Percentiles rank a stretch among this genome's conserved stretches.
These are phyloP conservation scores for Galbula dea DNA, from an alignment of 2,113 vertebrate genomes.

Conservation along the genomic window DNA sequence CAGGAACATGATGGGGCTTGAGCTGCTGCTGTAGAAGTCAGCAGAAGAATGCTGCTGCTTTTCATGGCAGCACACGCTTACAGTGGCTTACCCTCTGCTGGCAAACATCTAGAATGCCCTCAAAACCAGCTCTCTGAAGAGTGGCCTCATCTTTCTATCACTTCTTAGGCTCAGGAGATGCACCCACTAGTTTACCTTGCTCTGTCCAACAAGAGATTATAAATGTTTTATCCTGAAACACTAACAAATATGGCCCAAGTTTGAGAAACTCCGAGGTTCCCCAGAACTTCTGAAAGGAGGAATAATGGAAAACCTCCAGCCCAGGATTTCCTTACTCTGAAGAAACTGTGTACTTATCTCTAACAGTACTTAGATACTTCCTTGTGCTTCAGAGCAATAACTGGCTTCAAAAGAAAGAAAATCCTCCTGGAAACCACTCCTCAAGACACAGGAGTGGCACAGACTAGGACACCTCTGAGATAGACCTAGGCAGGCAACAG, in stretches of 20 bases:
- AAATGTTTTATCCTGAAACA: not conserved
- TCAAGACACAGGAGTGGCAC: not conserved
- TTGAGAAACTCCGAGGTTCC: not conserved
- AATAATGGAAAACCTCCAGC: not conserved
- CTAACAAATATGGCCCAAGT: not conserved
- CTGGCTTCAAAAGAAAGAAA: not conserved
- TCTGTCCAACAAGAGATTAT: not conserved
- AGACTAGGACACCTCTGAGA: not conserved
- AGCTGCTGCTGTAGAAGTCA: not conserved
- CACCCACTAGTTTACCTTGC: not conserved
- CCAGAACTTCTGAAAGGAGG: not conserved
- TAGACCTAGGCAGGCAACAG: not conserved
- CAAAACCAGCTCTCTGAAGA: not conserved
- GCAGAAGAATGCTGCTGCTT: rapidly evolving
- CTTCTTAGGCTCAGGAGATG: not conserved
- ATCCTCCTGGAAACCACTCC: not conserved
- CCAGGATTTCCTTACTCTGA: not conserved
- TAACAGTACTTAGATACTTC: not conserved
- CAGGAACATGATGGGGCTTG: not conserved
- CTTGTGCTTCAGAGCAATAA: not conserved
- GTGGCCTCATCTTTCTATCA: not conserved
- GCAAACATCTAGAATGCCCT: not conserved
- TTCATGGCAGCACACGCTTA: not conserved
- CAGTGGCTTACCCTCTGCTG: not conserved
- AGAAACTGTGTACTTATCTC: not conserved